These are phyloP conservation scores for Drosophila ananassae DNA, from an alignment of 1,140 invertebrate genomes.

Conservation along the genomic window DNA sequence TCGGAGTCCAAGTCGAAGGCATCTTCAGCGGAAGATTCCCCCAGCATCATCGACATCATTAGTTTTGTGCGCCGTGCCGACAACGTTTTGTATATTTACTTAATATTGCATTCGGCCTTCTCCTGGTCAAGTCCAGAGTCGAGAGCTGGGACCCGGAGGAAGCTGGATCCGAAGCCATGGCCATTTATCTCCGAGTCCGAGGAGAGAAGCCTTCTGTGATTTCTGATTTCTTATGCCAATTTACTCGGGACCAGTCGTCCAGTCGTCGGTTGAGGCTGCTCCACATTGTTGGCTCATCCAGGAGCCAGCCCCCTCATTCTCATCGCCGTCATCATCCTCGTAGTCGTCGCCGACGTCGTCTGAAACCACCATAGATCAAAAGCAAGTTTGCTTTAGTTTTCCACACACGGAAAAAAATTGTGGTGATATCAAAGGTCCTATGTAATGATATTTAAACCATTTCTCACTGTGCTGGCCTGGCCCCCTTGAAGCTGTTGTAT, in stretches of 20 bases:
- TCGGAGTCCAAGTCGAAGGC: constrained; percentile 14
- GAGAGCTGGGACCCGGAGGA: neutral
- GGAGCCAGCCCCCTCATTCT: constrained; percentile 33
- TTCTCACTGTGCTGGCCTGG: constrained; percentile 3
- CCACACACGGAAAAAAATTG: neutral
- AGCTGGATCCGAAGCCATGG: constrained; percentile 30
- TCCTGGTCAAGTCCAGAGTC: constrained; percentile 18
- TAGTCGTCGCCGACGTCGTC: neutral
- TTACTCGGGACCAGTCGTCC: constrained; percentile 51
- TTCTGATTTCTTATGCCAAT: constrained; percentile 83
- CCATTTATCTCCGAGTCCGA: constrained; percentile 44
- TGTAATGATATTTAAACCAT: neutral
- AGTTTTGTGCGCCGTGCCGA: constrained; percentile 81
- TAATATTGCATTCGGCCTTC: constrained; percentile 75
- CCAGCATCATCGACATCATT: constrained; percentile 75
- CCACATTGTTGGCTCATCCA: constrained; percentile 56
- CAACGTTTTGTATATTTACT: constrained; percentile 83
- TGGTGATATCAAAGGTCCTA: neutral
- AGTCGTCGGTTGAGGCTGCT: constrained; percentile 45
- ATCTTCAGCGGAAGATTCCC: constrained; percentile 18
- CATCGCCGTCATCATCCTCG: constrained; percentile 33
- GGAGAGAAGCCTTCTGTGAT: constrained; percentile 75
- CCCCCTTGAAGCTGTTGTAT: constrained; percentile 46
- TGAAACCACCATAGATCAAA: constrained; percentile 74
- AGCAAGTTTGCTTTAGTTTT: constrained; percentile 82